phyloP scores from a whole-genome alignment of 37 sponge, comb jelly and placozoan species.

The Aplysina aerophoba region DNA sequence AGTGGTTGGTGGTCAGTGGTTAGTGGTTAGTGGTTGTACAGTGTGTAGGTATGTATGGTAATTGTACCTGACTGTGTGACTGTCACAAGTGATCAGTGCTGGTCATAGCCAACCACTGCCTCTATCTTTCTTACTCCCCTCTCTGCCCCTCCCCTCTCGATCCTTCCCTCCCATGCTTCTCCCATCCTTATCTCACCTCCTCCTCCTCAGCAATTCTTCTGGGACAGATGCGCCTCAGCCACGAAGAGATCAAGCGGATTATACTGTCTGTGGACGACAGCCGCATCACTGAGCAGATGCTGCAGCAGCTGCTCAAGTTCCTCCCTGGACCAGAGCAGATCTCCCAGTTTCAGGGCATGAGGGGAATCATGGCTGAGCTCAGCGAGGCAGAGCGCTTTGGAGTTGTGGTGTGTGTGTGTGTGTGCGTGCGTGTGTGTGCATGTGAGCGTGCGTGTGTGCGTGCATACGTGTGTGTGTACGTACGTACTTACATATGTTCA shows the following conservation, averaged over 20 bases:
- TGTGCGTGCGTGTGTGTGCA: background rate
- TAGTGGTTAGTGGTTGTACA: too few relatives aligned
- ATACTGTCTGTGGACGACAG: slow-evolving; percentile 71
- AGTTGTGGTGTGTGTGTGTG: slow-evolving; percentile 57
- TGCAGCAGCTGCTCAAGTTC: slow-evolving; percentile 81
- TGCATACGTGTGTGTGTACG: background rate
- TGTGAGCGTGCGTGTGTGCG: slow-evolving; percentile 26
- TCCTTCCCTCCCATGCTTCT: background rate
- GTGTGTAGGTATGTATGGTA: too few relatives aligned
- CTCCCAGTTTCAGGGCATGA: slow-evolving; percentile 52
- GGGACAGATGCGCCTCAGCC: slow-evolving; percentile 67
- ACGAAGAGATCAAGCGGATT: slow-evolving; percentile 54
- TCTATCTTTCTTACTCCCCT: too few relatives aligned
- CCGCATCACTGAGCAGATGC: slow-evolving; percentile 66
- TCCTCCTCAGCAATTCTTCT: slow-evolving; percentile 68
- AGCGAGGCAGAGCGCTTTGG: slow-evolving; percentile 88
- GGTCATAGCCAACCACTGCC: too few relatives aligned
- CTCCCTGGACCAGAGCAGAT: slow-evolving; percentile 85
- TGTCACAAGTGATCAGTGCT: too few relatives aligned
- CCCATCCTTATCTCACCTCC: background rate
- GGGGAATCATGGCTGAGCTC: slow-evolving; percentile 72
- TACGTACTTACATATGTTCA: slow-evolving; percentile 18
- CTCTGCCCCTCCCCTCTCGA: background rate
- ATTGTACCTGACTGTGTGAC: too few relatives aligned
- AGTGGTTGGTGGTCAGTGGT: too few relatives aligned